Conservation (phyloP, 2,888 invertebrate species). For the Lutraria lutraria region DNA sequence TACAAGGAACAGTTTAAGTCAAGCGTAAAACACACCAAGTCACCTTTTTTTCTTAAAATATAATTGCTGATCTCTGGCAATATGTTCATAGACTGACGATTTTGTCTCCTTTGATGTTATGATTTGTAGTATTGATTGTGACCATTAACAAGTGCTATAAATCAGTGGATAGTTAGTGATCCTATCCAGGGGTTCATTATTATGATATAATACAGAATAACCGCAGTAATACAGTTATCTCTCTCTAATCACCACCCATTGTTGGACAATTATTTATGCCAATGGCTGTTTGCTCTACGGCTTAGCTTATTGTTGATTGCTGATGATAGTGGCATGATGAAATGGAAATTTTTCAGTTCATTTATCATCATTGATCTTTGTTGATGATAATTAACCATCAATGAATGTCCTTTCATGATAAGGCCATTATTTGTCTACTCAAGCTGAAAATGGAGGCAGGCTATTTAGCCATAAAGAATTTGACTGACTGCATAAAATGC, state of each 20-base stretch:
- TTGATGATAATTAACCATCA: not conserved
- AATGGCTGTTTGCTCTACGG: slow-evolving; percentile 25
- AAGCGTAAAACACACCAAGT: not conserved
- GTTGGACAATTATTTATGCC: slow-evolving; percentile 23
- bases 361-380: not conserved
- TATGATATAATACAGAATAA: slow-evolving; percentile 28
- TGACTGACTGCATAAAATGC: too few relatives aligned
- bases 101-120: slow-evolving; percentile 38
- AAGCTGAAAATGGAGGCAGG: not conserved
- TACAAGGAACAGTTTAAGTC: not conserved
- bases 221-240: slow-evolving; percentile 36
- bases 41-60: not conserved
- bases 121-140: slow-evolving; percentile 40
- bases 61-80: not conserved
- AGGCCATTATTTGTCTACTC: not conserved
- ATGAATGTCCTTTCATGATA: not conserved
- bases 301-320: slow-evolving; percentile 23
- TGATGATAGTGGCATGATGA: not conserved
- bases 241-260: slow-evolving; percentile 29
- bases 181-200: slow-evolving; percentile 29
- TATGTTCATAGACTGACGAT: not conserved
- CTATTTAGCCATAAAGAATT: too few relatives aligned
- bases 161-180: slow-evolving; percentile 26
- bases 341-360: not conserved
- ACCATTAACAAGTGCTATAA: slow-evolving; percentile 31